Conservation (phyloP, 2,113 vertebrate species). For the Anseranas semipalmata region DNA sequence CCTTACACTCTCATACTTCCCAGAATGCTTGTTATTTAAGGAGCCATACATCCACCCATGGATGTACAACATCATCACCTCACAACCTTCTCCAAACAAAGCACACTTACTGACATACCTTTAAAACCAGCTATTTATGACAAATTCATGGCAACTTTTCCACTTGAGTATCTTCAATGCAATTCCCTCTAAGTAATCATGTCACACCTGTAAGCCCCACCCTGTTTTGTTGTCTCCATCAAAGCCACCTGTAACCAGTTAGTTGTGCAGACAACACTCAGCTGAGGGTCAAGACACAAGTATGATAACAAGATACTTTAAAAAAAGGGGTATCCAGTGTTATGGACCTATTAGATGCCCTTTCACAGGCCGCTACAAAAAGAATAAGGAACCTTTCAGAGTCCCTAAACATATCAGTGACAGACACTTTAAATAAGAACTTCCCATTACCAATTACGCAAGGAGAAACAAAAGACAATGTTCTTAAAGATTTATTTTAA, state of each 20-base stretch:
- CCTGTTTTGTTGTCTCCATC: not conserved
- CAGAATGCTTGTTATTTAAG: not conserved
- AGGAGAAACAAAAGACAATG: not conserved
- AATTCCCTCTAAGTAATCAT: not conserved
- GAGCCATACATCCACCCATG: fast-evolving
- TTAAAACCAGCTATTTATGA: not conserved
- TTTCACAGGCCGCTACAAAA: not conserved
- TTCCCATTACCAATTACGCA: not conserved
- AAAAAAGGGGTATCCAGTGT: not conserved
- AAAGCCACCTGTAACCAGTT: not conserved
- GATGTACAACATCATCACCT: not conserved
- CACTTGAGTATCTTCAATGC: not conserved
- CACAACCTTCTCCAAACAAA: not conserved
- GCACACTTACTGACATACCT: not conserved
- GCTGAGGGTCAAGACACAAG: not conserved
- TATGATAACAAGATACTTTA: not conserved
- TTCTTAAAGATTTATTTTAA: not conserved
- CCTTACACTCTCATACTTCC: too few relatives aligned
- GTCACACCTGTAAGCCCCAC: not conserved
- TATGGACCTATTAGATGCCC: not conserved
- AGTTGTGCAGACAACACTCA: not conserved
- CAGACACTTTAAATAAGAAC: not conserved
- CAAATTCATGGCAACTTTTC: not conserved
- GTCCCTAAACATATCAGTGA: not conserved
- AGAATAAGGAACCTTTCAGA: not conserved